Evolutionary conservation across 2,797 vertebrate species (phyloP), one percentile per base, ranked within the genome.

Genomic region (Phrynocephalus guinanensis): DNA sequence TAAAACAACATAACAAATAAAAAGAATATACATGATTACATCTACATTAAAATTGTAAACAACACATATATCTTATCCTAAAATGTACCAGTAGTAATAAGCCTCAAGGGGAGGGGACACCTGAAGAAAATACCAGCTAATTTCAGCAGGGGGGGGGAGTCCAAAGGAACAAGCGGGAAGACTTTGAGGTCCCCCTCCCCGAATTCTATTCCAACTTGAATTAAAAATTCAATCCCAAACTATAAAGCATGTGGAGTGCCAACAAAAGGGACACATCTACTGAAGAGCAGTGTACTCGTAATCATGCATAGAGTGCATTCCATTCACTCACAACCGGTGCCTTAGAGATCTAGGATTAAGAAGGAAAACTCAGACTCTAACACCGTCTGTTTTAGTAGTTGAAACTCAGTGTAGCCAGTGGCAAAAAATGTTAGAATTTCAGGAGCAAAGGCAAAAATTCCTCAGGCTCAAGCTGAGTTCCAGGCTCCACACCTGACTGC

Each of bases 401-500:
- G 75, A 67, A 87, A 13, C 28, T 10, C 50, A 15, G 33, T 11
- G 68, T 33, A 67, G 13, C 2, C 73, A 76, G 67, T 50, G 6
- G 30, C 48, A 87, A 50, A 67, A 44, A 73, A 30, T 71, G 15
- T 24, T 50, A 87, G 38, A n/a, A 82, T 63, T 70, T 70, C 8
- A 1, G 38, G 38, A 70, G 38, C 3, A 3, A 68, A 72, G 72
- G 73, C 48, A n/a, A 30, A 56, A 13, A 52, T 30, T 8, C 28
- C 3, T 6, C 1, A 0, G 0, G 86, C 85, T 86, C 86, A 88
- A 60, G 87, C 90, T 82, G 33, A 1, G 3, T 87, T 86, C 85
- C 30, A 78, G 0, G 83, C 79, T 86, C 83, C 0, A 1, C 5
- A 0, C 1, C 0, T 85, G 87, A 75, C 79, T 1, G 84, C 80